Evolutionary conservation across 1,140 invertebrate genomes (phyloP).

Genomic region (Cardiocondyla obscurior): DNA sequence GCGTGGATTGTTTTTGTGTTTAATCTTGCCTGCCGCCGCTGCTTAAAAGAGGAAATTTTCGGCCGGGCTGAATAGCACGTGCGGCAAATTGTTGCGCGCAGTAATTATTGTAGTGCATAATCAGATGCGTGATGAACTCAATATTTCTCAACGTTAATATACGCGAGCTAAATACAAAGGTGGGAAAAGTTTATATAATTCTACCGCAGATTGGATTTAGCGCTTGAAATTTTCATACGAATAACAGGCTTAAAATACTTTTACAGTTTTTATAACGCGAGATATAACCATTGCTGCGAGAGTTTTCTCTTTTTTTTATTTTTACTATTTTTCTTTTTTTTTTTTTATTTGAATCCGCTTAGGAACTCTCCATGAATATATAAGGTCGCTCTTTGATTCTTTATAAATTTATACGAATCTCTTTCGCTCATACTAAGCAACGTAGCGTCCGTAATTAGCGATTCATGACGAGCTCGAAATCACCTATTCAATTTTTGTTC

Average conservation of each 20-base stretch:
- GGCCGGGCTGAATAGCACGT: constrained; percentile 17
- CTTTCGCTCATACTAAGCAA: neutral
- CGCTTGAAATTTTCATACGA: constrained; percentile 18
- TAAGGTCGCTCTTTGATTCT: neutral
- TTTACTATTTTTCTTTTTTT: neutral
- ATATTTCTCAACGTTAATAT: constrained; percentile 28
- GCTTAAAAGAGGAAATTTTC: constrained; percentile 20
- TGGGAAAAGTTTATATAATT: constrained; percentile 32
- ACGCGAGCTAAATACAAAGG: neutral
- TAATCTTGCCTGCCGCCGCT: constrained; percentile 1
- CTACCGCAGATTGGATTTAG: neutral
- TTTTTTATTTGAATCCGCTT: neutral
- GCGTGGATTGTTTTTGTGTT: constrained; percentile 34
- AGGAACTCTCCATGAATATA: neutral
- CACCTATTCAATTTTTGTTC: neutral
- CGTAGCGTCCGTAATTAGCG: neutral
- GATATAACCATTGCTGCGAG: neutral
- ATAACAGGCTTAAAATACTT: constrained; percentile 7
- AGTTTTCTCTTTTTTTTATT: neutral
- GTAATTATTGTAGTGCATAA: constrained; percentile 24
- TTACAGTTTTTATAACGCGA: neutral
- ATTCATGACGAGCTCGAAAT: neutral
- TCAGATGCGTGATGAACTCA: constrained; percentile 36
- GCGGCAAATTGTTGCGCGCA: constrained; percentile 37
- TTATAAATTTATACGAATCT: constrained; percentile 20